Evolutionary conservation across 92 coral and sea anemone genomes (phyloP).

Genomic region (Phymanthus crucifer): DNA sequence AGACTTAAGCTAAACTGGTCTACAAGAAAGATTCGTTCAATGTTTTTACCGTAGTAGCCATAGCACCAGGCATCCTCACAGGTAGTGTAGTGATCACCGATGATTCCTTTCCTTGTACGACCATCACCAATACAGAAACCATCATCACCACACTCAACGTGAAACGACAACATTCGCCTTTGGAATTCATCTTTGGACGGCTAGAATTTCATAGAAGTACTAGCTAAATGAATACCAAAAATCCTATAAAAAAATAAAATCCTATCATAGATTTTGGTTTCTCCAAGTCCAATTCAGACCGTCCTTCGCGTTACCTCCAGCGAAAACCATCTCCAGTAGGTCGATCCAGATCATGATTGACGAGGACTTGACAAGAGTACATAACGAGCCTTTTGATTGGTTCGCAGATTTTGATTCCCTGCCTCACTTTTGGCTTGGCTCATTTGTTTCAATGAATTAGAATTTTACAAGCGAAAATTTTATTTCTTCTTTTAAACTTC

Average conservation of each 20-base stretch:
- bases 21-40: neutral
- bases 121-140: neutral
- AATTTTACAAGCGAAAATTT: too few species aligned
- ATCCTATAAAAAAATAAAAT: neutral
- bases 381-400: neutral
- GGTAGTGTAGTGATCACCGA: neutral
- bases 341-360: neutral
- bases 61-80: conserved; percentile 19
- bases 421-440: neutral
- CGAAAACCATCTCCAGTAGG: neutral
- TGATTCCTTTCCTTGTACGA: neutral
- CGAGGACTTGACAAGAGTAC: neutral
- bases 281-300: neutral
- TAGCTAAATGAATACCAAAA: neutral
- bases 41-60: conserved; percentile 3
- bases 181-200: neutral
- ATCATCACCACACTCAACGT: neutral
- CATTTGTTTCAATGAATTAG: too few species aligned
- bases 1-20: neutral
- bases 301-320: neutral
- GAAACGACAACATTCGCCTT: conserved; percentile 2
- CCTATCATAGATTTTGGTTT: neutral
- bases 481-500: too few species aligned
- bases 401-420: neutral
- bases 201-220: neutral